Base-by-base conservation (phyloP, 1,140 invertebrate genomes). In the Camponotus floridanus region DNA sequence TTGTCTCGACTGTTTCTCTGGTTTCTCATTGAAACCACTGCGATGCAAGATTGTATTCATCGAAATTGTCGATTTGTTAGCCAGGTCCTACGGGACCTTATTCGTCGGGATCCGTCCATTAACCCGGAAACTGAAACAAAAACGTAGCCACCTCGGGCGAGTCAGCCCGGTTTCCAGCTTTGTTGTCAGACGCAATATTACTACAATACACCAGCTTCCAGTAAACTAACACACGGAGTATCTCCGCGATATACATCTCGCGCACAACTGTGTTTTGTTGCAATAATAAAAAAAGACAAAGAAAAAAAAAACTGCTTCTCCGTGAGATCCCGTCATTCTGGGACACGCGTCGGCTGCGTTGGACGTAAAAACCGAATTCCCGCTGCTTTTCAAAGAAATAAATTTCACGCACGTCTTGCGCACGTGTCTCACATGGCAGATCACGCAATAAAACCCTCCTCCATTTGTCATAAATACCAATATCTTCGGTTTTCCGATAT, bases 171-270 rank as follows among this genome's bases (percentile, higher is more conserved):
- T 81, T 81, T 81, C 48, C 26, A 57, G 48, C 65, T 81, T 71
- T 81, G 78, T 71, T 81, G 78, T 80, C 64, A 57, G 64, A 70
- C 39, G 78, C n/a, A 81, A 81, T 81, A 81, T 81, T 81, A 81
- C 51, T 70, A 57, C 78, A 42, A 21, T 73, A 59, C 8, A 51
- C 48, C 4, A 45, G 78, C 26, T 71, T 81, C 48, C 21, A 18
- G 51, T 45, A 81, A 81, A 81, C 65, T 59, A 71, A 71, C 48
- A 51, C 48, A 81, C 65, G 13, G 15, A 71, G 26, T 36, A 59
- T 71, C n/a, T 51, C 48, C 13, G 33, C 13, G 7, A 39, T 21
- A 64, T 18, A 51, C 8, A 45, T 13, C 5, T 62, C 39, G 21
- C 15, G 7, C 8, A 39, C 51, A 15, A 26, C 26, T 26, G 0